These are phyloP conservation scores for Embidobia sp. DNA, from an alignment of 2,888 invertebrate species.

Conservation along the genomic window DNA sequence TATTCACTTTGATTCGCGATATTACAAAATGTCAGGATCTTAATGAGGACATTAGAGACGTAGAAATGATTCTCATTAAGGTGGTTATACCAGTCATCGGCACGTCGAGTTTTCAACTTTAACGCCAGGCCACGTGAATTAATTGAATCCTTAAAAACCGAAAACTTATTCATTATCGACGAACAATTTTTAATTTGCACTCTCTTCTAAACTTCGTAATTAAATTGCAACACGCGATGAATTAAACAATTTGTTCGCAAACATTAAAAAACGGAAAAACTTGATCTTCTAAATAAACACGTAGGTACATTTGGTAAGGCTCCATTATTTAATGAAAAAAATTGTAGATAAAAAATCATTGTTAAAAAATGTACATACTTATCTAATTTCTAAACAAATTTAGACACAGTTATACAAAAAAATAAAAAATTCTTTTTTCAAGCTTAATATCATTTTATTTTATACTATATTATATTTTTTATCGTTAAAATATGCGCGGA, in stretches of 20 bases:
- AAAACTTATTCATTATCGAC: conserved; percentile 27
- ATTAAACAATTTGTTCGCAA: too few species aligned
- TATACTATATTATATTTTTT: too few species aligned
- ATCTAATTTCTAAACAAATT: too few species aligned
- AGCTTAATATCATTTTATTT: too few species aligned
- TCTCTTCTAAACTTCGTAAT: too few species aligned
- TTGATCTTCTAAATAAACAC: not conserved
- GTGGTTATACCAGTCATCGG: conserved; percentile 30
- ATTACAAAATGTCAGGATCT: conserved; percentile 54
- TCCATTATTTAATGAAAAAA: too few species aligned
- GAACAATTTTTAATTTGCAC: conserved; percentile 6
- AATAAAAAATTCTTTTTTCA: too few species aligned
- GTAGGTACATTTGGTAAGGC: not conserved
- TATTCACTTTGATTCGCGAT: conserved; percentile 57
- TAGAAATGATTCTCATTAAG: conserved; percentile 50
- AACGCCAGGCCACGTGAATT: not conserved
- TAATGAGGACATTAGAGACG: conserved; percentile 50
- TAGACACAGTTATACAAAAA: too few species aligned
- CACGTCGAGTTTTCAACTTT: conserved; percentile 37
- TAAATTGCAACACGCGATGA: too few species aligned
- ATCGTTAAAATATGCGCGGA: too few species aligned
- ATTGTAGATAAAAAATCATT: too few species aligned
- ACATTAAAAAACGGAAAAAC: not conserved
- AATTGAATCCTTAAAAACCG: conserved; percentile 21
- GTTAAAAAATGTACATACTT: too few species aligned